phyloP scores from a whole-genome alignment of 1,140 invertebrate genomes.

The Lepidostoma basale region DNA sequence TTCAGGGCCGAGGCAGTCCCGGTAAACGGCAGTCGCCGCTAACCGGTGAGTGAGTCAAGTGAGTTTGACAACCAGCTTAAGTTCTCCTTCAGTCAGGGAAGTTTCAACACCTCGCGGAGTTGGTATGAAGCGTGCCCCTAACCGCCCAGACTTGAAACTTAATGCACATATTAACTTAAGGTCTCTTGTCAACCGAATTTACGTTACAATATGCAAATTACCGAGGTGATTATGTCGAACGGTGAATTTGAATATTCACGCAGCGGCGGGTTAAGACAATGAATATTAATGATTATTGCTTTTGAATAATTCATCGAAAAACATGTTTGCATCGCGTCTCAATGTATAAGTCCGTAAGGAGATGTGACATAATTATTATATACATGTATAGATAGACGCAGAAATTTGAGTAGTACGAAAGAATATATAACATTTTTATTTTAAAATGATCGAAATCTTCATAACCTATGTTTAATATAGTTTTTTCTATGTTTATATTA shows the following conservation, averaged over 20 bases:
- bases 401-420: no score
- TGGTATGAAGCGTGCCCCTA: constrained; percentile 16
- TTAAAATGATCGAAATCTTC: no score
- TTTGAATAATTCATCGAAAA: constrained; percentile 12
- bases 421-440: no score
- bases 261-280: not conserved
- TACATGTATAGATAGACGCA: no score
- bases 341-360: no score
- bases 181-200: constrained; percentile 45
- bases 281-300: constrained; percentile 13
- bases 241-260: constrained; percentile 22
- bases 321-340: no score
- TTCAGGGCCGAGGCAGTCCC: not conserved
- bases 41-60: constrained; percentile 35
- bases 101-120: constrained; percentile 23
- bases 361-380: no score
- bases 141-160: constrained; percentile 36
- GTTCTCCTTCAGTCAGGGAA: constrained; percentile 32
- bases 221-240: constrained; percentile 32
- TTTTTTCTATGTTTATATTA: no score
- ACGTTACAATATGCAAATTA: constrained; percentile 43
- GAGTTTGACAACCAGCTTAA: constrained; percentile 41
- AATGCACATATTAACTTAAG: constrained; percentile 46
- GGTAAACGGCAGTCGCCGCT: constrained; percentile 27
- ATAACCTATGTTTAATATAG: no score